Conservation (phyloP, 2,888 invertebrate genomes). For the Apotomis betuletana region DNA sequence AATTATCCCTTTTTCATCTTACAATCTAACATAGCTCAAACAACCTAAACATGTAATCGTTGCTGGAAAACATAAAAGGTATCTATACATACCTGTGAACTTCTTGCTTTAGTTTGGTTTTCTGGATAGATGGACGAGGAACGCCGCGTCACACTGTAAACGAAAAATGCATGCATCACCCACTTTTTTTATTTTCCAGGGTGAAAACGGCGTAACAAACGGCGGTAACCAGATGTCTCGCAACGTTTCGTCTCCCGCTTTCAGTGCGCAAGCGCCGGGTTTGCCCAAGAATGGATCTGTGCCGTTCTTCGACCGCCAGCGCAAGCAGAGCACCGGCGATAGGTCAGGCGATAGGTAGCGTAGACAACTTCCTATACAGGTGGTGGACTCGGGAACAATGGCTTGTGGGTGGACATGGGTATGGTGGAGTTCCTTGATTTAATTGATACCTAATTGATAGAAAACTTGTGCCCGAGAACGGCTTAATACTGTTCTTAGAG, state of each 20-base stretch:
- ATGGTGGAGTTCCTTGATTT: too few relatives aligned
- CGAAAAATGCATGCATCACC: too few relatives aligned
- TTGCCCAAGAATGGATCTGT: slow-evolving; percentile 94
- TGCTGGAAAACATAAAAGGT: too few relatives aligned
- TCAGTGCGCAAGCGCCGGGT: slow-evolving; percentile 88
- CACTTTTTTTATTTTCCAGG: slow-evolving; percentile 48
- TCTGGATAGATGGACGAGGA: too few relatives aligned
- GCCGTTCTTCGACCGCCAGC: slow-evolving; percentile 93
- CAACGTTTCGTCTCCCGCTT: slow-evolving; percentile 94
- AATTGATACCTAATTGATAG: too few relatives aligned
- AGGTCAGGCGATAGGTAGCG: slow-evolving; percentile 76
- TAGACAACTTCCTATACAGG: slow-evolving; percentile 42
- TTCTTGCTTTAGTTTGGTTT: too few relatives aligned
- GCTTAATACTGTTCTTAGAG: slow-evolving; percentile 95
- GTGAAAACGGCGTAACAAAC: slow-evolving; percentile 57
- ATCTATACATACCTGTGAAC: too few relatives aligned
- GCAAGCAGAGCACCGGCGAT: slow-evolving; percentile 92
- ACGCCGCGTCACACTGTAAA: too few relatives aligned
- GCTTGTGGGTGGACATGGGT: too few relatives aligned
- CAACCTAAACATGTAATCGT: too few relatives aligned
- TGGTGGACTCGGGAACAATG: slow-evolving; percentile 35
- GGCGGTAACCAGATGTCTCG: slow-evolving; percentile 84
- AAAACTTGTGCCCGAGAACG: slow-evolving; percentile 88
- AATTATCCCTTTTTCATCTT: too few relatives aligned
- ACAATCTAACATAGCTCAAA: too few relatives aligned